Conservation (phyloP, 2,113 vertebrate genomes). For the Oncorhynchus tshawytscha region DNA sequence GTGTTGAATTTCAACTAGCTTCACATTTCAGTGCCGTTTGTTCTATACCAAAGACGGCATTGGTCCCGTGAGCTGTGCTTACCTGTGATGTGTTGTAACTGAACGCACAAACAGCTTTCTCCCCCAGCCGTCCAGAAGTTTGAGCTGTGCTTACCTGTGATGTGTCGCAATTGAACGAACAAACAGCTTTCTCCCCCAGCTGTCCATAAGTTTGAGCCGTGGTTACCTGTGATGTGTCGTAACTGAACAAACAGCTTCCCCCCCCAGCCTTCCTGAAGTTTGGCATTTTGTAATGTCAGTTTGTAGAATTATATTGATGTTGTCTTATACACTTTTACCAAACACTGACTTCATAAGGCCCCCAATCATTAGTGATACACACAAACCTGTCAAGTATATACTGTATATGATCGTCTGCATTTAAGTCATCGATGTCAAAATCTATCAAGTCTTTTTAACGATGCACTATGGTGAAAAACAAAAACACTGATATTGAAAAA, state of each 20-base stretch:
- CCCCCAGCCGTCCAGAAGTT: too few relatives aligned
- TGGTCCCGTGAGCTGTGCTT: conserved; percentile 57
- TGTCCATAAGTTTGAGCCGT: conserved; percentile 33
- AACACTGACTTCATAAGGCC: conserved; percentile 9
- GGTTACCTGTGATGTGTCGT: conserved; percentile 46
- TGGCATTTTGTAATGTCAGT: conserved; percentile 41
- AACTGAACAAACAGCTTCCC: conserved; percentile 34
- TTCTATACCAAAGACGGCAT: conserved; percentile 89
- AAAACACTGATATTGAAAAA: background rate
- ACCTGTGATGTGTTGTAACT: conserved; percentile 47
- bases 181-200: too few relatives aligned
- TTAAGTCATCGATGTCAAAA: conserved; percentile 4
- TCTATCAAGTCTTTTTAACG: conserved; percentile 2
- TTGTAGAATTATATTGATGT: conserved; percentile 61
- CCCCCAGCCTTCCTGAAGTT: conserved; percentile 17
- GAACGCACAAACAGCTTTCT: conserved; percentile 6
- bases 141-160: too few relatives aligned
- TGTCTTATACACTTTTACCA: conserved; percentile 39
- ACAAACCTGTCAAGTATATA: background rate
- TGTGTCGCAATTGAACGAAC: too few relatives aligned
- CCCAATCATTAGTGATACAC: background rate
- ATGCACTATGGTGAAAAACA: background rate
- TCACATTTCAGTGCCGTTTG: conserved; percentile 64
- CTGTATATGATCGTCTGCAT: background rate
- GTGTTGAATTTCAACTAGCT: conserved; percentile 60